phyloP scores from a whole-genome alignment of 2,888 invertebrate genomes.

The Rhaphigaster nebulosa region DNA sequence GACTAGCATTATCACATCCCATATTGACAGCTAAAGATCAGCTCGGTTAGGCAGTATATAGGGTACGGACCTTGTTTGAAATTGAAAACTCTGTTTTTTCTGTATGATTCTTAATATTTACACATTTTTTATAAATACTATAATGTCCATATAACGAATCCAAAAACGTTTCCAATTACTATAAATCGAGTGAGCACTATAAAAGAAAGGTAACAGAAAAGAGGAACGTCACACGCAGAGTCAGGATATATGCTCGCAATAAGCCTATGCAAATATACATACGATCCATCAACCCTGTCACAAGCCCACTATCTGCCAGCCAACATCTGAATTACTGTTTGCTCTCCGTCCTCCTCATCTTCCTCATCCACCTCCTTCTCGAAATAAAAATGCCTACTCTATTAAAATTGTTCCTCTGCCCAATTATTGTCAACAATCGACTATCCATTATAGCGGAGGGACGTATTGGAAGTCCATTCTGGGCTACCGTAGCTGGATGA shows the following conservation, averaged over 20 bases:
- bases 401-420: neutral
- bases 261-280: slow-evolving; percentile 57
- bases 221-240: neutral
- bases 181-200: neutral
- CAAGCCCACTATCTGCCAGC: slow-evolving; percentile 45
- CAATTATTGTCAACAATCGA: neutral
- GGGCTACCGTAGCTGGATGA: neutral
- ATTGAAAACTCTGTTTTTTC: no score
- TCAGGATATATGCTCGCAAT: slow-evolving; percentile 47
- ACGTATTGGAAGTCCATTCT: neutral
- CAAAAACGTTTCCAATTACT: neutral
- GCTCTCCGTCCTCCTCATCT: neutral
- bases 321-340: slow-evolving; percentile 56
- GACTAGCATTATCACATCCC: no score
- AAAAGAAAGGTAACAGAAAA: neutral
- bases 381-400: neutral
- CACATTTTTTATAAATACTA: no score
- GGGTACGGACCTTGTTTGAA: no score
- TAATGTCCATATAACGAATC: neutral
- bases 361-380: neutral
- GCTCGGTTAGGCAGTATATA: no score
- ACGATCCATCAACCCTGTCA: slow-evolving; percentile 53
- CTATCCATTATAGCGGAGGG: neutral
- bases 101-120: no score
- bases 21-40: no score